Percentiles rank a stretch among this genome's conserved stretches.
Evolutionary conservation across 1,140 invertebrate species (phyloP).

Genomic region (Apis cerana): DNA sequence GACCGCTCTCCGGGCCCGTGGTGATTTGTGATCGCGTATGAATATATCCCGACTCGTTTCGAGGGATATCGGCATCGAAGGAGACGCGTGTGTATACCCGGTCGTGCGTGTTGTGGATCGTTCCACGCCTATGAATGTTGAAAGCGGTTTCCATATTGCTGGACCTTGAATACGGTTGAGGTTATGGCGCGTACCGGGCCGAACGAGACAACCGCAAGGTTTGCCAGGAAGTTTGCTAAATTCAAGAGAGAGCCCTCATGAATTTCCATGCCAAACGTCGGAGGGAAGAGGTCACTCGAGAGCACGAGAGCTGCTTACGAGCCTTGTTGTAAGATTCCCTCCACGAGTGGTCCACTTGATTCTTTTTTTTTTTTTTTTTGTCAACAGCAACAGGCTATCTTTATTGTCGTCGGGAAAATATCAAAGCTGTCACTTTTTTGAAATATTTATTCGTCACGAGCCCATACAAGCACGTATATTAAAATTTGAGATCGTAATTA

Average conservation of each 20-base stretch:
- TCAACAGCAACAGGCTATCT: constrained; percentile 11
- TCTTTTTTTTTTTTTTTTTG: not conserved
- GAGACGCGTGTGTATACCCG: not conserved
- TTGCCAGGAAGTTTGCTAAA: constrained; percentile 43
- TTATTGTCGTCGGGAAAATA: not conserved
- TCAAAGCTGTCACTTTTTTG: not conserved
- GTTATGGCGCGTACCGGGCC: not conserved
- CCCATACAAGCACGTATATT: too few relatives aligned
- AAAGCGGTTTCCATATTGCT: constrained; percentile 1
- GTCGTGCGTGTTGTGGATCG: not conserved
- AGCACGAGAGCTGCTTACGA: constrained; percentile 1
- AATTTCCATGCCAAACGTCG: constrained; percentile 52
- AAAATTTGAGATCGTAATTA: too few relatives aligned
- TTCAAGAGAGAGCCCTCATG: constrained; percentile 59
- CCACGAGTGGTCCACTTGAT: constrained; percentile 1
- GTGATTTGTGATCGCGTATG: constrained; percentile 40
- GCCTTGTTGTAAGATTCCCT: constrained; percentile 17
- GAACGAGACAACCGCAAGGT: not conserved
- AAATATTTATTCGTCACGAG: too few relatives aligned
- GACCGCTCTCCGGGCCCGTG: not conserved
- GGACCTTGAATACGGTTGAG: not conserved
- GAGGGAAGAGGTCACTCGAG: constrained; percentile 52
- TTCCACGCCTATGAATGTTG: constrained; percentile 3
- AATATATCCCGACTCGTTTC: constrained; percentile 13
- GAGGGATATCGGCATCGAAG: not conserved